These are phyloP conservation scores for Leucozona laternaria DNA, from an alignment of 2,888 invertebrate species.

Conservation along the genomic window DNA sequence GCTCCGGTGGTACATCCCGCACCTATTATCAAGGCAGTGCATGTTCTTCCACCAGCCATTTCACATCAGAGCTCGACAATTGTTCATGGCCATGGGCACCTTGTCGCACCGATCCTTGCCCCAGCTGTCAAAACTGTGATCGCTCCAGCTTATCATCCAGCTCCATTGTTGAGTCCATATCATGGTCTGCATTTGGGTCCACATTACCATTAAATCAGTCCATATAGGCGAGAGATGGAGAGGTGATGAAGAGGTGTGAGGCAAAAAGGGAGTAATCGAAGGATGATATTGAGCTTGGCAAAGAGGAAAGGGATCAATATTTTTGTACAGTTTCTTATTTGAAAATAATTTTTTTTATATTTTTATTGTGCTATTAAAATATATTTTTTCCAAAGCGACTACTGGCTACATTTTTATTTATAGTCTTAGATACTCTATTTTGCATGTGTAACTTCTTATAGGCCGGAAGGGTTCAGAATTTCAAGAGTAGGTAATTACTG, in stretches of 20 bases:
- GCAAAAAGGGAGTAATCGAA: neutral
- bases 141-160: constrained; percentile 81
- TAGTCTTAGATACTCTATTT: neutral
- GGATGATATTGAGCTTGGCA: constrained; percentile 38
- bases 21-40: constrained; percentile 39
- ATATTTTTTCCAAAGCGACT: constrained; percentile 49
- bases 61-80: constrained; percentile 82
- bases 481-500: no score
- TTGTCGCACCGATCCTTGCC: constrained; percentile 81
- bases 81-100: constrained; percentile 81
- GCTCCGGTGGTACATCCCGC: constrained; percentile 19
- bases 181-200: constrained; percentile 69
- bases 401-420: neutral
- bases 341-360: constrained; percentile 20
- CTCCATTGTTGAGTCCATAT: constrained; percentile 76
- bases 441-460: neutral
- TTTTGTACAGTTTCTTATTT: constrained; percentile 69
- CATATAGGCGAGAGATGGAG: neutral
- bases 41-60: constrained; percentile 80
- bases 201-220: constrained; percentile 59
- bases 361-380: constrained; percentile 66
- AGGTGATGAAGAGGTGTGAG: neutral
- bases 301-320: constrained; percentile 21
- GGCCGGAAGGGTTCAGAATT: no score
- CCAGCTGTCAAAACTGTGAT: constrained; percentile 80